Evolutionary conservation across 2,888 invertebrate species (phyloP).

Genomic region (Barypeithes pellucidus): DNA sequence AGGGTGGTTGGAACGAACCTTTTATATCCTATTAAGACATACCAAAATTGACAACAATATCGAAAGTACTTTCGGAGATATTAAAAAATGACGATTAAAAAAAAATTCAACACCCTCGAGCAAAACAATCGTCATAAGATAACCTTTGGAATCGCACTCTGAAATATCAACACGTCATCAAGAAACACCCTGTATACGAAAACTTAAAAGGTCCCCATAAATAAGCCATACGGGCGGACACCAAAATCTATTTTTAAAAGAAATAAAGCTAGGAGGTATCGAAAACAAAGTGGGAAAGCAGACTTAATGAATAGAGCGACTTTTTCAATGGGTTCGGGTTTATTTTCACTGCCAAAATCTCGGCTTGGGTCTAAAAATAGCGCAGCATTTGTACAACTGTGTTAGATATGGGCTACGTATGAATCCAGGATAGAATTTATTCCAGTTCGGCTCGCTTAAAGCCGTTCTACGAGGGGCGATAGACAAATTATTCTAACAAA

Average conservation of each 20-base stretch:
- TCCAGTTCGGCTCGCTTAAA: background rate
- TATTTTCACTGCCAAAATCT: constrained; percentile 20
- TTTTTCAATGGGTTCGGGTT: constrained; percentile 26
- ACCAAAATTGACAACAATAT: no score
- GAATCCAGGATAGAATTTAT: constrained; percentile 7
- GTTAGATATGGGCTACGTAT: constrained; percentile 31
- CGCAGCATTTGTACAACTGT: constrained; percentile 23
- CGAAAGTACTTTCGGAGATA: no score
- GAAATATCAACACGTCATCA: no score
- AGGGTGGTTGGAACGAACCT: no score
- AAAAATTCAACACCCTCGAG: no score
- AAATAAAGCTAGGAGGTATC: background rate
- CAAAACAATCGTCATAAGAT: no score
- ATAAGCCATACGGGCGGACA: background rate
- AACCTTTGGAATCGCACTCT: no score
- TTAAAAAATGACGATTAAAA: no score
- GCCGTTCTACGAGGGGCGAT: no score
- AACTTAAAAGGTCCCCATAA: background rate
- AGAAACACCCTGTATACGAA: no score
- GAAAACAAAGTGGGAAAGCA: background rate
- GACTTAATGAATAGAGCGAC: constrained; percentile 12
- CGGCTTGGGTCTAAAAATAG: constrained; percentile 34
- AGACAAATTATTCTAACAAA: no score
- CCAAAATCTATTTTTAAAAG: background rate
- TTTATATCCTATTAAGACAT: no score